Conservation (phyloP, 2,888 invertebrate genomes). For the Flexamia atlantica region DNA sequence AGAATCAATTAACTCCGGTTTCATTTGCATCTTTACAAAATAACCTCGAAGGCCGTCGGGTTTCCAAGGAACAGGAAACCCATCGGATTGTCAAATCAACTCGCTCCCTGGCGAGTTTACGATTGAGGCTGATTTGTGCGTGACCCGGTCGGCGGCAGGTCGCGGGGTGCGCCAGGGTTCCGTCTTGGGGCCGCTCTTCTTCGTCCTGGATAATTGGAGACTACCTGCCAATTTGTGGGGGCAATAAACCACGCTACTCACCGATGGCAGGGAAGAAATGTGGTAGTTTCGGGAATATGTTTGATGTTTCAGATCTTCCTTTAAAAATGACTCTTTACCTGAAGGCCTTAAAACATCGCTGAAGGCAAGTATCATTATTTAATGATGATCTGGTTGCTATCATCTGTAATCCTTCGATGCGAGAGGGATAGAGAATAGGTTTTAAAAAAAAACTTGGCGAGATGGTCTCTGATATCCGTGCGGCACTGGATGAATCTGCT, state of each 20-base stretch:
- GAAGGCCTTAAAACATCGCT: no score
- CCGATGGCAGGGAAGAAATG: no score
- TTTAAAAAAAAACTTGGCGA: no score
- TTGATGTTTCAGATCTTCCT: no score
- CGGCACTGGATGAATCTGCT: no score
- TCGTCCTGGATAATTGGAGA: constrained; percentile 44
- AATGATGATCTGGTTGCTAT: no score
- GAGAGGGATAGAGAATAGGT: no score
- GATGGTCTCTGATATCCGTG: no score
- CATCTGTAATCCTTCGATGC: no score
- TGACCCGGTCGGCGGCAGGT: constrained; percentile 19
- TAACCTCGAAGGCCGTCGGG: constrained; percentile 29
- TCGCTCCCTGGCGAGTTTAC: not conserved
- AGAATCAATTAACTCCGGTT: constrained; percentile 13
- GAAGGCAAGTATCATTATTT: no score
- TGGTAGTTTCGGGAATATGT: no score
- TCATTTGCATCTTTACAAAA: constrained; percentile 5
- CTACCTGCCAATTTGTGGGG: constrained; percentile 41
- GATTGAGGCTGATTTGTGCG: constrained; percentile 38
- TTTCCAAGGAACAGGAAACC: constrained; percentile 36
- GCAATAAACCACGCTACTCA: constrained; percentile 36
- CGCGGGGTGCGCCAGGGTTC: constrained; percentile 34
- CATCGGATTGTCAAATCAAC: constrained; percentile 43
- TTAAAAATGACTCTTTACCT: no score
- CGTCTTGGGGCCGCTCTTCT: constrained; percentile 16